Evolutionary conservation across 53 echinoderm and acorn worm genomes (phyloP), one percentile per base, ranked within the genome.

Genomic region (Paracentrotus lividus): DNA sequence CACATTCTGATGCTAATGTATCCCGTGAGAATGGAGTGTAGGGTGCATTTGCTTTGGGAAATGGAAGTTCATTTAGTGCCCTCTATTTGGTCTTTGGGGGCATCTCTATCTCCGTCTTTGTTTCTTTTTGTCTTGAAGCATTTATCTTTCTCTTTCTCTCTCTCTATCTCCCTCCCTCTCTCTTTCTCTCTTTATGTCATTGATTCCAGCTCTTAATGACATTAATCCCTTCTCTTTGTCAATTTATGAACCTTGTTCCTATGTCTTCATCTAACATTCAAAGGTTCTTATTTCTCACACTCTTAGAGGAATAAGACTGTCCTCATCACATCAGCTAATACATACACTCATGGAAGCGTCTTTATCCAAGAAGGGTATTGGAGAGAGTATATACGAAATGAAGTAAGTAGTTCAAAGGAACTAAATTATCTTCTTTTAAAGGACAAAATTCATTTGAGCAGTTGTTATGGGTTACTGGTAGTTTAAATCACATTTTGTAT

Each of bases 261-360:
- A 14, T 3, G 24, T 24, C 59, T 20, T 59, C 5, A 59, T 59
- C 59, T 59, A 21, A 15, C 21, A 15, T 1, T 59, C 2, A 59
- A 51, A 18, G 21, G 64, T 27, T 64, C 36, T 38, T 40, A 6
- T 49, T 85, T 47, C n/a, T 29, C 34, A 34, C 1, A 36, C 53
- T 92, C n/a, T n/a, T n/a, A 96, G 96, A 45, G 94, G 23, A 93
- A 90, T 26, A 96, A 96, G 85, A 96, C 96, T 3, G 96, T 96
- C 0, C 33, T 96, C 10, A 54, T 96, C 32, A 68, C 96, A 14
- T 88, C 93, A 26, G 77, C n/a, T 55, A 93, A 93, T 21, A 61
- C 60, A 27, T 93, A 88, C 91, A 94, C 93, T 43, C 96, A 96
- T 91, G 96, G 96, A 75, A 94, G 93, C 21, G 58, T 92, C 55